Percentiles rank a stretch among this genome's conserved stretches.
Conservation (phyloP, 2,888 invertebrate genomes). For the Dione vanillae region DNA sequence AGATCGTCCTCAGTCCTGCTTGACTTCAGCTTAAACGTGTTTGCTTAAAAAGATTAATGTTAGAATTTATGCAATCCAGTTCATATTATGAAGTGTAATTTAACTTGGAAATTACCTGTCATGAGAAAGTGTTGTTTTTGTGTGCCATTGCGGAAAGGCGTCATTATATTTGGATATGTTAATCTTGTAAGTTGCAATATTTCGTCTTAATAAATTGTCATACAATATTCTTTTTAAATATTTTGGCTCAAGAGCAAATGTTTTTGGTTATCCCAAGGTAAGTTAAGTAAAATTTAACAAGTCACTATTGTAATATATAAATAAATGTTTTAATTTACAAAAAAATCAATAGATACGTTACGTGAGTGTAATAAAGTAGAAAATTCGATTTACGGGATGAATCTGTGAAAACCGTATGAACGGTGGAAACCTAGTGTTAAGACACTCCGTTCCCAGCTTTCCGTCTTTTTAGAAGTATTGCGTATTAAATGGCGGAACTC, state of each 20-base stretch:
- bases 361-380: no score
- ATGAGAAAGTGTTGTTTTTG: constrained; percentile 68
- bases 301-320: no score
- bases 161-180: constrained; percentile 68
- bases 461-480: no score
- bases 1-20: constrained; percentile 7
- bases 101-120: constrained; percentile 56
- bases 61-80: background rate
- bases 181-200: constrained; percentile 63
- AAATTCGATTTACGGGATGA: no score
- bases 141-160: constrained; percentile 65
- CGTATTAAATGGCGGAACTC: no score
- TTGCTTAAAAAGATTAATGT: background rate
- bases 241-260: background rate
- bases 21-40: background rate
- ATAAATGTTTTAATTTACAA: no score
- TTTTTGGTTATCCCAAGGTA: no score
- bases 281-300: no score
- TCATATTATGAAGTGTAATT: constrained; percentile 55
- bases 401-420: no score
- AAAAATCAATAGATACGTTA: no score
- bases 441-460: no score
- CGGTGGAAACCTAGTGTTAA: no score
- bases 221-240: background rate
- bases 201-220: background rate